phyloP scores from a whole-genome alignment of 2,888 invertebrate genomes.

The Deilephila porcellus region DNA sequence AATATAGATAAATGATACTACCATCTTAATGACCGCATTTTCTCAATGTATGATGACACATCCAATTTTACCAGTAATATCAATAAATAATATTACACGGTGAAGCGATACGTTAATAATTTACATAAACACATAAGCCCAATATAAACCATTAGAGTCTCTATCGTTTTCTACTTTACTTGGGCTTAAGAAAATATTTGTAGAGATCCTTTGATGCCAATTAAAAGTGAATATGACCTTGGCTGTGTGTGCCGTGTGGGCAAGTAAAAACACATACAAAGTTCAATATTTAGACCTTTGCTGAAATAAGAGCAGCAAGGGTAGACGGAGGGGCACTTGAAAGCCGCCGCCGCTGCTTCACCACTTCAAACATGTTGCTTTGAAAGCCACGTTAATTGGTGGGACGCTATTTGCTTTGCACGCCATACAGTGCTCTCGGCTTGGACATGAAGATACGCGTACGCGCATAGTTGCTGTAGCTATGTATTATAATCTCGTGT shows the following conservation, averaged over 20 bases:
- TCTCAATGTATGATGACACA: not conserved
- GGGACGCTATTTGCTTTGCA: slow-evolving; percentile 62
- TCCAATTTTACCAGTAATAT: not conserved
- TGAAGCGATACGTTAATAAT: not conserved
- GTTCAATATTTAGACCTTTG: slow-evolving; percentile 60
- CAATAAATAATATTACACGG: not conserved
- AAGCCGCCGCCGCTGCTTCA: slow-evolving; percentile 66
- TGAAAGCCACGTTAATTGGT: slow-evolving; percentile 76
- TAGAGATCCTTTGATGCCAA: slow-evolving; percentile 10
- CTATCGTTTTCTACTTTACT: not conserved
- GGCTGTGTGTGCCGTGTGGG: not conserved
- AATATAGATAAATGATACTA: not conserved
- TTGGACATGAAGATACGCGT: slow-evolving; percentile 33
- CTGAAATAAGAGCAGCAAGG: slow-evolving; percentile 66
- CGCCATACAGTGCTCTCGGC: slow-evolving; percentile 45
- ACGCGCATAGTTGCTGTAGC: slow-evolving; percentile 8
- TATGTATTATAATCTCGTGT: slow-evolving; percentile 35
- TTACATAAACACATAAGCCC: not conserved
- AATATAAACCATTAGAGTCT: not conserved
- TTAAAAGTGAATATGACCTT: slow-evolving; percentile 25
- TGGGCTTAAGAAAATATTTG: slow-evolving; percentile 11
- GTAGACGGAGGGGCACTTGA: slow-evolving; percentile 56
- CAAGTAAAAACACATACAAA: slow-evolving; percentile 30
- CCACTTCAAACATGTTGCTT: slow-evolving; percentile 63
- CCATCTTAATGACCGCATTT: not conserved